phyloP scores from a whole-genome alignment of 2,888 invertebrate genomes.

The Bembecia ichneumoniformis region DNA sequence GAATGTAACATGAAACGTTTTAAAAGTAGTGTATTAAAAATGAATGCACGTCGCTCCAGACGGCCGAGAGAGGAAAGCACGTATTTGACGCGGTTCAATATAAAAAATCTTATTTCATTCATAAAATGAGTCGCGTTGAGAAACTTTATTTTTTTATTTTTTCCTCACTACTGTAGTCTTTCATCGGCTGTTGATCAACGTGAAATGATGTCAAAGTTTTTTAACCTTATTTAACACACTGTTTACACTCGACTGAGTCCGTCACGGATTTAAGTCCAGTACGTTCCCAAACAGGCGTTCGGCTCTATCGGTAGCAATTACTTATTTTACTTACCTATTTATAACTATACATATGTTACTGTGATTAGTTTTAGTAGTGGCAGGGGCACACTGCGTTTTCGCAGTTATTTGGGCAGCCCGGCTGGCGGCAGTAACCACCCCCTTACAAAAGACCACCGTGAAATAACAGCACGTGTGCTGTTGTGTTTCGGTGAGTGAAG shows the following conservation, averaged over 20 bases:
- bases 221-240: slow-evolving; percentile 50
- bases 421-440: no score
- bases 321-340: no score
- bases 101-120: slow-evolving; percentile 70
- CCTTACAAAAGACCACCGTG: no score
- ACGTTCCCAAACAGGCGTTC: slow-evolving; percentile 21
- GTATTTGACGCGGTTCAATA: slow-evolving; percentile 63
- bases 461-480: no score
- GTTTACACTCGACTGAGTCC: slow-evolving; percentile 52
- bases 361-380: no score
- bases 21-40: slow-evolving; percentile 36
- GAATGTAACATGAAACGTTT: neutral
- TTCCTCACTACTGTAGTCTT: slow-evolving; percentile 23
- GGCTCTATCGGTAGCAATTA: no score
- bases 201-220: slow-evolving; percentile 64
- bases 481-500: no score
- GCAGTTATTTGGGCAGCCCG: no score
- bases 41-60: slow-evolving; percentile 62
- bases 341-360: no score
- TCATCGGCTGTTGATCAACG: slow-evolving; percentile 52
- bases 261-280: slow-evolving; percentile 38
- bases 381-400: no score
- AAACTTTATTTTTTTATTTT: slow-evolving; percentile 34
- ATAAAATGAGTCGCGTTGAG: slow-evolving; percentile 70
- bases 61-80: slow-evolving; percentile 63